Evolutionary conservation across 92 coral and sea anemone genomes (phyloP), one percentile per base, ranked within the genome.

Genomic region (Blastomussa wellsi): DNA sequence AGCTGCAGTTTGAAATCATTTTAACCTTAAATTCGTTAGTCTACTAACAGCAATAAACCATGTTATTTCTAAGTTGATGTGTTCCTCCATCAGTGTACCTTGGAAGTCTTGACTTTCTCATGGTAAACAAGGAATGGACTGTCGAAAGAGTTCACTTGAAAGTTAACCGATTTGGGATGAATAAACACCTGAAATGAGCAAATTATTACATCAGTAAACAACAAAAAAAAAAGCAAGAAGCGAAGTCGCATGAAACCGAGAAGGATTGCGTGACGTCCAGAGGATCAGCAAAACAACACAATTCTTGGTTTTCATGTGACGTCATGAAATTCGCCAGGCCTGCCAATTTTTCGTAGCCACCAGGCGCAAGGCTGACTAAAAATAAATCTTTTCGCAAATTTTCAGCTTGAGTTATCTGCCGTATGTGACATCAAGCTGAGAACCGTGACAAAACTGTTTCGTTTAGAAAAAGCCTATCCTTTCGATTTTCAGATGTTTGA

Each of bases 91-190:
- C 7, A 8, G 10, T 14, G 38, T 60, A 93, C 97, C 95, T 94
- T 94, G 6, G 95, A 90, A n/a, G 98, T 94, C 92, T 94, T 94
- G 86, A 94, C 98, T 62, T 94, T 94, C 83, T 94, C 98, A 70
- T 90, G 98, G 80, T 87, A 94, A 36, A 94, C 95, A 86, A 94
- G 86, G 38, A 81, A 94, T 29, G 98, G 98, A 74, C 98, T 94
- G 26, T 94, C 98, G 47, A 83, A 94, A 80, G 69, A 85, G 80
- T 85, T 88, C 38, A 87, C 92, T 67, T 92, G 91, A 80, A 94
- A 92, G 67, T 94, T 94, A 37, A 94, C 92, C 9, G 98, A 94
- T 91, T 88, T 92, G 42, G 98, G 98, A 81, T 94, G 98, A 42
- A 94, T 92, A 66, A 92, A 94, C 74, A 92, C 95, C 98, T 94